phyloP scores from a whole-genome alignment of 2,113 vertebrate species.

The Lepus americanus region DNA sequence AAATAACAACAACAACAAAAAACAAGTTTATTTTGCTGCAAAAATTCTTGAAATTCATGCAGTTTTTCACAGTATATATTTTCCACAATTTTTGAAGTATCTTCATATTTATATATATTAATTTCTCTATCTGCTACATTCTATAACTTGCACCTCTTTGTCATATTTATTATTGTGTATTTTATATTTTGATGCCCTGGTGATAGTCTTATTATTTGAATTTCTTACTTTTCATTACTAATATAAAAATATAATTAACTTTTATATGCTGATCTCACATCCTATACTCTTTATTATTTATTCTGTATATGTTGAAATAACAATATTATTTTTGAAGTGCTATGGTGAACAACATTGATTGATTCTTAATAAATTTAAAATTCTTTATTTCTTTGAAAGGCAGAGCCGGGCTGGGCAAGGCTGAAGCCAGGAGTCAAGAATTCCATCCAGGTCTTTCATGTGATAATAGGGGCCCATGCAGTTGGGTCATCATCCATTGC shows the following conservation, averaged over 20 bases:
- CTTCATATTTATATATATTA: background rate
- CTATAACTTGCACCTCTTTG: background rate
- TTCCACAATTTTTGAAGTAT: too few species aligned
- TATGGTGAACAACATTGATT: background rate
- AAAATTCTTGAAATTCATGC: too few species aligned
- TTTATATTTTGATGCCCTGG: background rate
- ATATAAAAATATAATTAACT: background rate
- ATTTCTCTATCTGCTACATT: background rate
- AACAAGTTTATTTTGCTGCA: too few species aligned
- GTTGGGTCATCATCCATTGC: too few species aligned
- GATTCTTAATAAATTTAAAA: background rate
- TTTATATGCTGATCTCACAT: background rate
- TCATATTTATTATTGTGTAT: background rate
- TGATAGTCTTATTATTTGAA: background rate
- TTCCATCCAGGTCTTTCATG: too few species aligned
- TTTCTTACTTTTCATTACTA: background rate
- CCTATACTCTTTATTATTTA: background rate
- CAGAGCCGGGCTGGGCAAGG: too few species aligned
- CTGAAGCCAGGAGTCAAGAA: too few species aligned
- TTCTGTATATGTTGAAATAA: background rate
- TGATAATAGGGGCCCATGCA: too few species aligned
- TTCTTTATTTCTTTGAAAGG: too few species aligned
- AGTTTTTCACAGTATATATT: too few species aligned
- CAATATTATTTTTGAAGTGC: background rate
- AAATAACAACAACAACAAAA: too few species aligned